Evolutionary conservation across 1,140 invertebrate genomes (phyloP).

Genomic region (Drosophila setifemur): DNA sequence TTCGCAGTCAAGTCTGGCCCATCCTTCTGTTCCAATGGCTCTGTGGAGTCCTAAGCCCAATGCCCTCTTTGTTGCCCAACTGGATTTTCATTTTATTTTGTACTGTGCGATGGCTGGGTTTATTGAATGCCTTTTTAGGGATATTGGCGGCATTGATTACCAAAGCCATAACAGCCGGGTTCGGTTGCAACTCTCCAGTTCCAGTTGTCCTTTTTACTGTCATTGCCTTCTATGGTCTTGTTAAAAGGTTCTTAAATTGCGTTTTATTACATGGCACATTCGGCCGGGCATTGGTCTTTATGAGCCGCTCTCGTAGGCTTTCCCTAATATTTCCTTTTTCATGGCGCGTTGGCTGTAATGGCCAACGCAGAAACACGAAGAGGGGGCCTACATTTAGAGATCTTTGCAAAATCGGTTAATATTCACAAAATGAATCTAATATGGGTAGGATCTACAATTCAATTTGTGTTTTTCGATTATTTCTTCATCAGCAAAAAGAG

Average conservation of each 20-base stretch:
- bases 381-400: not conserved
- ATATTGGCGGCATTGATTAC: slow-evolving; percentile 52
- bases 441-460: too few species aligned
- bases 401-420: not conserved
- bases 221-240: slow-evolving; percentile 19
- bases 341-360: slow-evolving; percentile 32
- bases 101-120: not conserved
- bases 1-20: not conserved
- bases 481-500: too few species aligned
- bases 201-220: slow-evolving; percentile 1
- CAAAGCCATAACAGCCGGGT: slow-evolving; percentile 8
- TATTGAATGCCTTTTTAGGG: slow-evolving; percentile 38
- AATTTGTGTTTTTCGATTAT: too few species aligned
- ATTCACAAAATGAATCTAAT: too few species aligned
- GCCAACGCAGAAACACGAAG: not conserved
- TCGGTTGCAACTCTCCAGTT: slow-evolving; percentile 6
- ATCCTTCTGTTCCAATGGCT: slow-evolving; percentile 1
- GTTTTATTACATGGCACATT: slow-evolving; percentile 47
- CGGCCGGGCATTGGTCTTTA: slow-evolving; percentile 16
- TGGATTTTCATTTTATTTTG: slow-evolving; percentile 49
- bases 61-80: slow-evolving; percentile 12
- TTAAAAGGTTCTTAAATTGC: slow-evolving; percentile 41
- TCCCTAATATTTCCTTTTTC: slow-evolving; percentile 18
- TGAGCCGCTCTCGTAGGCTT: slow-evolving; percentile 7
- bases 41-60: not conserved